Base-by-base conservation (phyloP, 2,797 vertebrate genomes). In the Lepus townsendii region DNA sequence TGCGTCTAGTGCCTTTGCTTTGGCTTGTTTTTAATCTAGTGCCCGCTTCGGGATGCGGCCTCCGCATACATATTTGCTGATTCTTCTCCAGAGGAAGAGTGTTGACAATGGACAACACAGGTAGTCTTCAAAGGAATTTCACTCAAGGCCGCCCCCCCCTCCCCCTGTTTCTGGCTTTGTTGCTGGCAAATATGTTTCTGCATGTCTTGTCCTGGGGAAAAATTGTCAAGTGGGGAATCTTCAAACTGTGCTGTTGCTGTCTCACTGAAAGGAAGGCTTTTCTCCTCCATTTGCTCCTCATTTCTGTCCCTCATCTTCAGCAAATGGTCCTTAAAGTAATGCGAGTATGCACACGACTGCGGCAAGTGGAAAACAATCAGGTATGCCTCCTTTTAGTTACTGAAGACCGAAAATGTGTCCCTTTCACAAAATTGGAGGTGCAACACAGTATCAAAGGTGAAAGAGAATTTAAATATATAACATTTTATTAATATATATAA, bases 11-110 rank as follows among this genome's bases (percentile, higher is more conserved):
- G 84, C 38, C 92, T 78, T 5, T 35, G 50, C 77, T 2, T 82
- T 96, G 93, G 57, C 0, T 0, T 80, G 86, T 88, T 94, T 97
- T 82, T 94, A 95, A 97, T 95, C 52, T 63, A 57, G 79, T 95
- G 73, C 88, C 62, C 57, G 72, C 54, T 78, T 93, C 24, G 88
- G 83, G 0, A 38, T 52, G 83, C 72, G 54, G 96, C 86, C 96
- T 60, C 47, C 0, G 63, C 89, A 95, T 90, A 71, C 12, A 19
- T 27, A 88, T 90, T 89, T 91, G 79, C 92, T 96, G 75, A 90
- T 96, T 96, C 32, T 71, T 2, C 92, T 57, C 77, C 91, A 66
- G 54, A 62, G 30, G 83, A 94, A 68, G 93, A 93, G 27, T 84
- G 88, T 95, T 30, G 69, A 68, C 88, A 79, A 63, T 35, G 63